Evolutionary conservation across 2,113 vertebrate genomes (phyloP).

Genomic region (Myrmecophaga tridactyla): DNA sequence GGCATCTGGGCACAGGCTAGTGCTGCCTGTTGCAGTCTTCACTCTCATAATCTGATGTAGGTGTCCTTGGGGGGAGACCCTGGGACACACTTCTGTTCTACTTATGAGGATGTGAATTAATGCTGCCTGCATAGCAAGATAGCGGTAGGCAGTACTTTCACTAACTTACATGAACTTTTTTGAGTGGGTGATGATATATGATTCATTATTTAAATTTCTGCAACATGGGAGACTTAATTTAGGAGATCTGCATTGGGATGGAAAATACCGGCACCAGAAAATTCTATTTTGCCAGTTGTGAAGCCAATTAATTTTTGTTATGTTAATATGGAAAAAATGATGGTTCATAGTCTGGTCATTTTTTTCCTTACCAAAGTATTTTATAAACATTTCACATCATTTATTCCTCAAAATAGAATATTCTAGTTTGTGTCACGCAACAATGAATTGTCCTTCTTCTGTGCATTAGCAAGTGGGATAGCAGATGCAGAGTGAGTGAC

Average conservation of each 20-base stretch:
- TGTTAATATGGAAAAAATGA: neutral
- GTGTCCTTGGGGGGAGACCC: neutral
- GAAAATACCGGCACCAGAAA: neutral
- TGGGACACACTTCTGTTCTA: neutral
- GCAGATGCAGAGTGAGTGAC: neutral
- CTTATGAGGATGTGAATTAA: neutral
- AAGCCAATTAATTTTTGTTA: constrained; percentile 20
- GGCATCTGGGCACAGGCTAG: neutral
- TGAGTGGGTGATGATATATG: neutral
- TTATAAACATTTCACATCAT: constrained; percentile 4
- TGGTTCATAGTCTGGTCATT: neutral
- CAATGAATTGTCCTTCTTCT: neutral
- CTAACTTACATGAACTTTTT: neutral
- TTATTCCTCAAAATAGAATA: constrained; percentile 39
- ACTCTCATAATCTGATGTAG: neutral
- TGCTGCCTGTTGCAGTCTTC: neutral
- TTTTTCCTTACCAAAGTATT: constrained; percentile 17
- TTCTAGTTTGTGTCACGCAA: neutral
- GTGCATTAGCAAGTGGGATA: neutral
- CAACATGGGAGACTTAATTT: neutral
- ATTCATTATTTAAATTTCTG: constrained; percentile 15
- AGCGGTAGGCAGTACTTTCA: neutral
- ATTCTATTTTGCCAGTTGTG: neutral
- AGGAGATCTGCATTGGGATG: neutral
- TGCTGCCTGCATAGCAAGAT: neutral